phyloP scores from a whole-genome alignment of 2,113 vertebrate genomes.

The Gopherus evgoodei region DNA sequence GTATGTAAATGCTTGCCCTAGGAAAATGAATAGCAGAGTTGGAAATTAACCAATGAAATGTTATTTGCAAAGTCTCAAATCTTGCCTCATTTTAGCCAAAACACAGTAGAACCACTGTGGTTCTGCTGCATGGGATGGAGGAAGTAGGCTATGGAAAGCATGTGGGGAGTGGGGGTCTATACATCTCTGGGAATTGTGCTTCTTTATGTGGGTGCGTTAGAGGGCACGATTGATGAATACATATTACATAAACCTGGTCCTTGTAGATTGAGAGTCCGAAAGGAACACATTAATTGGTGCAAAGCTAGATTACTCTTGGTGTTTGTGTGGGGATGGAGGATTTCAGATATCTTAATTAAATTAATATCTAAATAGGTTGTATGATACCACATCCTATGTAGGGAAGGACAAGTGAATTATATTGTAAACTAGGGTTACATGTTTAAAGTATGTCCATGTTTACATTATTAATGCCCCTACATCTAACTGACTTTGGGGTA shows the following conservation, averaged over 20 bases:
- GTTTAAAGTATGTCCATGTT: not conserved
- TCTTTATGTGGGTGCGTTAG: not conserved
- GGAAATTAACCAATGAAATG: not conserved
- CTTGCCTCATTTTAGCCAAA: not conserved
- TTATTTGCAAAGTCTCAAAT: not conserved
- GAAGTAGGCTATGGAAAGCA: not conserved
- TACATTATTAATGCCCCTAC: not conserved
- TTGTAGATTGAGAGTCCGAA: not conserved
- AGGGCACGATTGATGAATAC: not conserved
- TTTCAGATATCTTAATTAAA: not conserved
- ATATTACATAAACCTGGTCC: not conserved
- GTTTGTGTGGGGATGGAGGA: not conserved
- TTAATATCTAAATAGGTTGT: not conserved
- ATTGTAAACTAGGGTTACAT: not conserved
- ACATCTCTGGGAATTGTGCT: not conserved
- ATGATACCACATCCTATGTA: not conserved
- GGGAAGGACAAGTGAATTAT: not conserved
- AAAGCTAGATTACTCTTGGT: not conserved
- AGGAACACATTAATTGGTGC: not conserved
- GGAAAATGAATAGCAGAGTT: too few species aligned
- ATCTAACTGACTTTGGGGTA: not conserved
- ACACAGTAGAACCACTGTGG: not conserved
- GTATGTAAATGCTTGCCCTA: fast-evolving
- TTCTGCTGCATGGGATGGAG: not conserved
- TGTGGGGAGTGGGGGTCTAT: fast-evolving